Conservation (phyloP, 2,797 vertebrate species). For the Neosilurus hyrtlii region DNA sequence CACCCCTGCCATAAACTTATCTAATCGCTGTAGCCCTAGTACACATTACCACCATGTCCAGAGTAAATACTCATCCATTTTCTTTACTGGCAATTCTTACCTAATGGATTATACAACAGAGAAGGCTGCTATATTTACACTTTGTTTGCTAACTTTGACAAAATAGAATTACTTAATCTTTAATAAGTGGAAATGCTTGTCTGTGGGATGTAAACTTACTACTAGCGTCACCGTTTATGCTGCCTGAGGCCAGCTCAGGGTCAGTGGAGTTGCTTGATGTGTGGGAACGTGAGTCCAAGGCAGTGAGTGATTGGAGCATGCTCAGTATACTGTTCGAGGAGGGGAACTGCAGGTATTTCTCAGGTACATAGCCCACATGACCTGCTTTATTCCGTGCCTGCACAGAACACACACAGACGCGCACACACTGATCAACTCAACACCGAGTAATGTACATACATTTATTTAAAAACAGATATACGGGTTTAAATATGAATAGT, state of each 20-base stretch:
- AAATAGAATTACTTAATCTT: not conserved
- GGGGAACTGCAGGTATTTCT: slow-evolving; percentile 94
- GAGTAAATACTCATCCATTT: not conserved
- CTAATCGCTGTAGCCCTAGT: not conserved
- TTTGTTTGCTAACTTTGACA: not conserved
- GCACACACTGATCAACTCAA: not conserved
- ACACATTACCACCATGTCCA: not conserved
- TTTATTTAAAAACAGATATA: not conserved
- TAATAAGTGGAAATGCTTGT: not conserved
- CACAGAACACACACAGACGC: slow-evolving; percentile 45
- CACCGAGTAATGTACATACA: not conserved
- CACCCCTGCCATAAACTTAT: not conserved
- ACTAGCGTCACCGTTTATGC: slow-evolving; percentile 80
- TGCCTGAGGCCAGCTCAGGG: slow-evolving; percentile 76
- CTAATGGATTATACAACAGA: not conserved
- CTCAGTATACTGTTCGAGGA: slow-evolving; percentile 92
- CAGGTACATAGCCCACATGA: slow-evolving; percentile 90
- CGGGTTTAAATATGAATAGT: not conserved
- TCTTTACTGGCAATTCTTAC: not conserved
- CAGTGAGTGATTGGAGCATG: slow-evolving; percentile 90
- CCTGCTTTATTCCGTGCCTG: slow-evolving; percentile 91
- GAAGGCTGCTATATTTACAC: not conserved
- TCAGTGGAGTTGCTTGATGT: slow-evolving; percentile 83
- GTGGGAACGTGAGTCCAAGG: slow-evolving; percentile 82
- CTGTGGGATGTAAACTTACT: slow-evolving; percentile 58